Base-by-base conservation (phyloP, 2,797 vertebrate species). In the Acrossocheilus fasciatus region DNA sequence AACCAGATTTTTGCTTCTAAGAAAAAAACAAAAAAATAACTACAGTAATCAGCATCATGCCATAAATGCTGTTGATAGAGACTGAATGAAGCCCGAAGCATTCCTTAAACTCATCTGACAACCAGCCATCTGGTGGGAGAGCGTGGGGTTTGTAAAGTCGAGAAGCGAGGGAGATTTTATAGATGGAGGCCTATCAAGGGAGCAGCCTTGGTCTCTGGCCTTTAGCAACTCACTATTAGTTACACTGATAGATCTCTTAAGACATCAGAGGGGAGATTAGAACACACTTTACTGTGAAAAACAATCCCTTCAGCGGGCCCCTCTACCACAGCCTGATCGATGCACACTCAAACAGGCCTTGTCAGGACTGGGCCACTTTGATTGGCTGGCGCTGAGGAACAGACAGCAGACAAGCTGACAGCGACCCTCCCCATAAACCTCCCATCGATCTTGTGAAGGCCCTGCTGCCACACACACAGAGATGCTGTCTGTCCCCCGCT, bases 391-490 rank as follows among this genome's bases (percentile, higher is more conserved):
- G 72, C 88, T 90, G 88, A 92, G 88, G 73, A 89, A 94, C 87
- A 93, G 91, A 90, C 90, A 91, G 89, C 64, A 85, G 84, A 94
- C 90, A 93, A 92, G 90, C 87, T 23, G 88, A 94, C 90, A 94
- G 39, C 59, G 68, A 82, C 83, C 88, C 87, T 87, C 89, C 34
- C 82, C 92, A 88, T 66, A 43, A 80, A 2, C 90, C 87, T 89
- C 69, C 1, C 90, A 94, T 95, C 76, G 91, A 95, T 96, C 91
- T 91, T 87, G 74, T 47, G 20, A 90, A 89, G 89, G 92, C 92
- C 50, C 62, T 43, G 83, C 50, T 87, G 78, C 75, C 47, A 15
- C 82, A 82, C 85, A 83, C 76, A 85, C 77, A 45, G 59, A 86
- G 79, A 72, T 14, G 9, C 81, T 90, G 79, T 68, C 70, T 83